Conservation (phyloP, 2,888 invertebrate species). For the Scrobipalpa costella region DNA sequence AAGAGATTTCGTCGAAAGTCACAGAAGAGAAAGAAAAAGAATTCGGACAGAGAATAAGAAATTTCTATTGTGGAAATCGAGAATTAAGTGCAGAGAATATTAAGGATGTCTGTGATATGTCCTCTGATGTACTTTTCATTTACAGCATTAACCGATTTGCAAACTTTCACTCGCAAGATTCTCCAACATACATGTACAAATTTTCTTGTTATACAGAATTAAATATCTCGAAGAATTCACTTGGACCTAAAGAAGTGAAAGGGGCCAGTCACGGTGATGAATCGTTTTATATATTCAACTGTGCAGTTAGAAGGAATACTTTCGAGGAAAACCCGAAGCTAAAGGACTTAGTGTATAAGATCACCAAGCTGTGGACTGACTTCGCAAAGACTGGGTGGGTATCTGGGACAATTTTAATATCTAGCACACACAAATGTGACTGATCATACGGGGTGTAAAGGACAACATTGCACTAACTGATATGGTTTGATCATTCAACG, state of each 20-base stretch:
- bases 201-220: constrained; percentile 43
- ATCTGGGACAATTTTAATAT: no score
- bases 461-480: no score
- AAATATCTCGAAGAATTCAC: constrained; percentile 39
- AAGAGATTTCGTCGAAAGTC: constrained; percentile 38
- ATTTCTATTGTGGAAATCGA: constrained; percentile 42
- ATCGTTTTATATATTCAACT: constrained; percentile 57
- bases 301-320: constrained; percentile 43
- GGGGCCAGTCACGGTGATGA: constrained; percentile 65
- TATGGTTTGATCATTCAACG: no score
- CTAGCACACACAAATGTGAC: no score
- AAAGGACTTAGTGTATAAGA: constrained; percentile 46
- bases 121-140: constrained; percentile 36
- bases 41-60: constrained; percentile 40
- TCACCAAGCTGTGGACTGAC: constrained; percentile 65
- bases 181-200: constrained; percentile 39
- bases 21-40: constrained; percentile 34
- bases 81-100: constrained; percentile 28
- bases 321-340: constrained; percentile 43
- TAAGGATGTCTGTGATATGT: constrained; percentile 23
- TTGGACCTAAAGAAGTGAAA: constrained; percentile 33
- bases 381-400: constrained; percentile 67
- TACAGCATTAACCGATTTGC: constrained; percentile 36
- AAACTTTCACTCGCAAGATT: constrained; percentile 30
- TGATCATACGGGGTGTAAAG: no score